Base-by-base conservation (phyloP, 2,113 vertebrate species). In the Tricholaema leucomelas region DNA sequence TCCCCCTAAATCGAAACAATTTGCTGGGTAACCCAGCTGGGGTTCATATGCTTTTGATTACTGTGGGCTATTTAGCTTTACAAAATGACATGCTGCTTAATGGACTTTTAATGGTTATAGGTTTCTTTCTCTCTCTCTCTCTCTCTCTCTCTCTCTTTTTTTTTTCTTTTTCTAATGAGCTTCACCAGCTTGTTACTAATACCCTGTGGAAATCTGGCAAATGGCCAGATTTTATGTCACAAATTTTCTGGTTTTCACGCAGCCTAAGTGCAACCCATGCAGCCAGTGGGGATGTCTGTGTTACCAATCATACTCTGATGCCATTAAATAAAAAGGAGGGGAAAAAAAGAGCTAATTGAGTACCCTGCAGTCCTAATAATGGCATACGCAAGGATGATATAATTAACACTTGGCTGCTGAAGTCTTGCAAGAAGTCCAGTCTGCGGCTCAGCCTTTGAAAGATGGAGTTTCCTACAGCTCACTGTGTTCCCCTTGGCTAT, bases 41-140 rank as follows among this genome's bases (percentile, higher is more conserved):
- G 98, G 98, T 98, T 99, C 99, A 99, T 99, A 99, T 99, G 99
- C 98, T 99, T 99, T 99, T 99, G 99, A 99, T 99, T 99, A 99
- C 99, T 99, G 98, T 98, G 98, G 98, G 98, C 98, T 98, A 99
- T 99, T 99, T 99, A 99, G 99, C 98, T 99, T 98, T 98, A 99
- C 98, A 98, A 98, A 99, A 99, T 99, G 98, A 99, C 99, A 99
- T 98, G 98, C 98, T 98, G 98, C 98, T 98, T 99, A 99, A 99
- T 99, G 98, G 98, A 98, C 98, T 99, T 99, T 99, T 99, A 99
- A 99, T 99, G 99, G 98, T 99, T 99, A 99, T 99, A 98, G 98
- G 98, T 99, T 99, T 99, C 98, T 98, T 97, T 98, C 98, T 97
- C 80, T 95, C 48, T 50, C 48, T 50, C 12, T 21, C 9, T 58